Evolutionary conservation across 2,113 vertebrate species (phyloP).

Genomic region (Cichladusa arquata): DNA sequence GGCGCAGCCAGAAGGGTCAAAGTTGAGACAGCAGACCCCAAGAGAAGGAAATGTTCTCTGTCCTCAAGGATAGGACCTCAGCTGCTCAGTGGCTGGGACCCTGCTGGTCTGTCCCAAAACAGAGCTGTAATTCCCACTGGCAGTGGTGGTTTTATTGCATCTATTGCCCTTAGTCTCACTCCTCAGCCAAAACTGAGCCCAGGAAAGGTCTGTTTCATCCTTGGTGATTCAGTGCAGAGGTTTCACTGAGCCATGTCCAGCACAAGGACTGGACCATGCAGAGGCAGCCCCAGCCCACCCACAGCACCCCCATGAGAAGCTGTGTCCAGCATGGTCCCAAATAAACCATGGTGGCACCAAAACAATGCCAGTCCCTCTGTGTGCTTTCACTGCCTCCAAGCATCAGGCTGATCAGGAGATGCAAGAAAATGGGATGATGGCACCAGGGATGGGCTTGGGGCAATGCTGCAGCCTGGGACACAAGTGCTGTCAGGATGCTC

Average conservation of each 20-base stretch:
- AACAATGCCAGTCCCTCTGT: background rate
- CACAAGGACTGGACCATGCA: background rate
- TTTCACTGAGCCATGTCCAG: background rate
- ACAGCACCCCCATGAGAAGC: rapidly evolving
- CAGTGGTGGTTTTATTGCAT: background rate
- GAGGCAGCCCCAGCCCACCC: background rate
- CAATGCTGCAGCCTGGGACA: background rate
- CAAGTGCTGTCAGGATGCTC: rapidly evolving
- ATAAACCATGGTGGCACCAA: background rate
- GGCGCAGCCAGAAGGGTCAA: rapidly evolving
- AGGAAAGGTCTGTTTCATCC: background rate
- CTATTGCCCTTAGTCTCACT: background rate
- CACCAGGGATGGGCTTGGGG: rapidly evolving
- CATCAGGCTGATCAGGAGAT: background rate
- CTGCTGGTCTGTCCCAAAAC: background rate
- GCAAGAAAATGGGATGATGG: background rate
- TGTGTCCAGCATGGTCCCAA: rapidly evolving
- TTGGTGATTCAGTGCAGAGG: background rate
- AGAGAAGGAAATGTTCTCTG: background rate
- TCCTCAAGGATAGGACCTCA: background rate
- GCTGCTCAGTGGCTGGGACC: rapidly evolving
- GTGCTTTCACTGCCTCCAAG: background rate
- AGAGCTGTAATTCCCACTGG: background rate
- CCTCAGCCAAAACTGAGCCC: background rate
- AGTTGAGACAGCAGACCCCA: rapidly evolving